Evolutionary conservation across 2,888 invertebrate genomes (phyloP).

Genomic region (Drosophila nr. medialis): DNA sequence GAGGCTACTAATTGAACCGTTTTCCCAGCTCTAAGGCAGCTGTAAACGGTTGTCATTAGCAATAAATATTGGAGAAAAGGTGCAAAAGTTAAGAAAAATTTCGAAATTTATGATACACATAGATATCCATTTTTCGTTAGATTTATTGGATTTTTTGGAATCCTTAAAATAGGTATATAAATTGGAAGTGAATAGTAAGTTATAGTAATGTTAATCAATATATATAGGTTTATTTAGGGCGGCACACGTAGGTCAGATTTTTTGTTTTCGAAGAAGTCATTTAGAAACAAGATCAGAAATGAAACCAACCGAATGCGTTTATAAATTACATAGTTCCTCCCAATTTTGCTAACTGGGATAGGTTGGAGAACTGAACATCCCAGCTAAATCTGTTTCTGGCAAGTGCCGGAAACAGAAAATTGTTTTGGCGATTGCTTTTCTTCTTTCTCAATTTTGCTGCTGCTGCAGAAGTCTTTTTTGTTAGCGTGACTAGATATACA

Average conservation of each 20-base stretch:
- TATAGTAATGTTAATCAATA: neutral
- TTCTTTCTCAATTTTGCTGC: neutral
- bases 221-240: neutral
- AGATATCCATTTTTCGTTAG: neutral
- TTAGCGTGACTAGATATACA: neutral
- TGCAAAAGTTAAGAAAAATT: neutral
- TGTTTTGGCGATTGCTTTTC: neutral
- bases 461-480: neutral
- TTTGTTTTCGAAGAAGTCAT: neutral
- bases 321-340: neutral
- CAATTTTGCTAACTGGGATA: neutral
- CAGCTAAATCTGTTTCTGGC: neutral
- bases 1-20: conserved; percentile 70
- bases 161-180: neutral
- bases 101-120: neutral
- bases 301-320: neutral
- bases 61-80: conserved; percentile 32
- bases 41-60: conserved; percentile 68
- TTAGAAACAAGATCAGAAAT: too few relatives aligned
- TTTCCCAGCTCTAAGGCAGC: conserved; percentile 55
- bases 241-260: neutral
- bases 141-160: neutral
- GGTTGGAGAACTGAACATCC: neutral
- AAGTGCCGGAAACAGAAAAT: neutral
- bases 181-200: neutral